Evolutionary conservation across 2,797 vertebrate genomes (phyloP), one percentile per base, ranked within the genome.

Genomic region (Enteromius radiatus): DNA sequence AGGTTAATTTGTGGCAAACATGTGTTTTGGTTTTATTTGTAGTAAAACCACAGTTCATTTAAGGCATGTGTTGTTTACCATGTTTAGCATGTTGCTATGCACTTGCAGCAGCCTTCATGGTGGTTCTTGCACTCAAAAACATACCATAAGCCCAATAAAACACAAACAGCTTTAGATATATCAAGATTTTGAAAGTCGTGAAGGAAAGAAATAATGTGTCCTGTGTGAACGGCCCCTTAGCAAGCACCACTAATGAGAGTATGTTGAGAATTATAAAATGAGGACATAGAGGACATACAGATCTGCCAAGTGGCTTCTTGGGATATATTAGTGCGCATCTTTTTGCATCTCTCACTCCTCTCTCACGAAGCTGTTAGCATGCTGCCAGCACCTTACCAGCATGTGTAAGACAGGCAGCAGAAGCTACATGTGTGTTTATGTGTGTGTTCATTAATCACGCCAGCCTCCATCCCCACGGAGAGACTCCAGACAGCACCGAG

Each of bases 371-470:
- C 26, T 26, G 21, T 63, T 47, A 71, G 41, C 54, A 45, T 12
- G 15, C 31, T 63, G 73, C 45, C 41, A 14, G 59, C 52, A 56
- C 45, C n/a, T 49, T 23, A 19, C 23, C 45, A 52, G 9, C 26
- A 17, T 0, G n/a, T 33, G 70, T 12, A 38, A 76, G 64, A 63
- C 41, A 41, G 17, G 9, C 67, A n/a, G 23, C 70, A 74, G 71
- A n/a, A 41, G 54, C 69, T 47, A 49, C 26, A 4, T 59, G 49
- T 38, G 68, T 21, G 65, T 80, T 68, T 49, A 81, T n/a, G 19
- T 28, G 56, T 15, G 23, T 71, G 43, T 67, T 78, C 28, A 81
- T 85, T 73, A 81, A 81, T 78, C 47, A 21, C 45, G 64, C 19
- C 41, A 81, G 79, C 59, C 31, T 52, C 69, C 59, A 41, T 26